phyloP scores from a whole-genome alignment of 2,113 vertebrate genomes.

The Nannobrachium achirus region DNA sequence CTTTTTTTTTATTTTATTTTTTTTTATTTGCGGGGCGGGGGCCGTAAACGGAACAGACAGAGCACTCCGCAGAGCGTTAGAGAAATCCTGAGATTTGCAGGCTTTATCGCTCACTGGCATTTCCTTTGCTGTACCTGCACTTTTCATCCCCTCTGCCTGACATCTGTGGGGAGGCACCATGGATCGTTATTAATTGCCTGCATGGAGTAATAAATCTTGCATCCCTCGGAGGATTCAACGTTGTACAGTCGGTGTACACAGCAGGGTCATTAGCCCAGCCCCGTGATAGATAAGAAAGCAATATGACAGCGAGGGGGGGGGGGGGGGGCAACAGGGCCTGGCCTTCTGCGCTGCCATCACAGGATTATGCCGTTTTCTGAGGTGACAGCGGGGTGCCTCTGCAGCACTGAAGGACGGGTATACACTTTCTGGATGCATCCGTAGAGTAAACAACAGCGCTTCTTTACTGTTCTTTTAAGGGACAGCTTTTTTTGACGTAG shows the following conservation, averaged over 20 bases:
- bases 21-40: slow-evolving; percentile 1
- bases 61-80: slow-evolving; percentile 28
- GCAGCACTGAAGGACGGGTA: slow-evolving; percentile 9
- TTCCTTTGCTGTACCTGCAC: slow-evolving; percentile 75
- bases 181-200: slow-evolving; percentile 76
- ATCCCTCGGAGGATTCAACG: slow-evolving; percentile 65
- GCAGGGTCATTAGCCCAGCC: slow-evolving; percentile 67
- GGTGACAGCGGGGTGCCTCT: slow-evolving; percentile 42
- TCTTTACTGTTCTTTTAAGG: neutral
- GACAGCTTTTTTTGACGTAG: neutral
- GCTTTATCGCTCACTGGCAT: slow-evolving; percentile 60
- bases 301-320: slow-evolving; percentile 37
- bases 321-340: neutral
- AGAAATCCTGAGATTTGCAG: slow-evolving; percentile 59
- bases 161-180: slow-evolving; percentile 58
- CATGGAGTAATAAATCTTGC: slow-evolving; percentile 74
- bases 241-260: slow-evolving; percentile 69
- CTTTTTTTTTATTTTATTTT: slow-evolving; percentile 1
- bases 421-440: slow-evolving; percentile 1
- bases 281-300: slow-evolving; percentile 67
- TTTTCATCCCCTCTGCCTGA: slow-evolving; percentile 69
- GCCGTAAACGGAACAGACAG: slow-evolving; percentile 35
- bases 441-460: slow-evolving; percentile 8
- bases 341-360: slow-evolving; percentile 43
- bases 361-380: slow-evolving; percentile 55